Evolutionary conservation across 2,113 vertebrate genomes (phyloP).

Genomic region (Hydrochoerus hydrochaeris): DNA sequence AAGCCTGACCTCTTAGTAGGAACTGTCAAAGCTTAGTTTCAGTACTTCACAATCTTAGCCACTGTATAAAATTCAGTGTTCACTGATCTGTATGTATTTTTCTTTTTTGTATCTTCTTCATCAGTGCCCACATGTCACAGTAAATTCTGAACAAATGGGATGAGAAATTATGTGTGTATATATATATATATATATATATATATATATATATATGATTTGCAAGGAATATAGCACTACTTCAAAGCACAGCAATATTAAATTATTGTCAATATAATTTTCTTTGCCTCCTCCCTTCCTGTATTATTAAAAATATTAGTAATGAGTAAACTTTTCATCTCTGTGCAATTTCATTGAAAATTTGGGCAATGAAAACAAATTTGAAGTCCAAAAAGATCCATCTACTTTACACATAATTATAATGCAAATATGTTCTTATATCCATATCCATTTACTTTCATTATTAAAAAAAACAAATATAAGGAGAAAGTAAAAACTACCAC

Average conservation of each 20-base stretch:
- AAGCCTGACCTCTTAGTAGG: not conserved
- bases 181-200: too few species aligned
- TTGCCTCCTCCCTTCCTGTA: not conserved
- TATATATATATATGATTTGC: not conserved
- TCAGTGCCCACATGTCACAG: not conserved
- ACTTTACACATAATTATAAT: not conserved
- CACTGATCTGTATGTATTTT: not conserved
- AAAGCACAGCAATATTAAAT: not conserved
- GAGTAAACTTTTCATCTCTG: not conserved
- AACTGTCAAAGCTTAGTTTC: not conserved
- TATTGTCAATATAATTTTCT: not conserved
- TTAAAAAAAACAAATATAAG: not conserved
- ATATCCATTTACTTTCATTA: not conserved
- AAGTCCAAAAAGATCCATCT: not conserved
- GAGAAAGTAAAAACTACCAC: not conserved
- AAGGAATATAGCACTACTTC: not conserved
- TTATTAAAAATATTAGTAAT: not conserved
- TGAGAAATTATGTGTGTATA: not conserved
- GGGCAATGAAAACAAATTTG: conserved; percentile 16
- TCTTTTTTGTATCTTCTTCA: not conserved
- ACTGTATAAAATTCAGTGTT: not conserved
- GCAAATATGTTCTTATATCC: not conserved
- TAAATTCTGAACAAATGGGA: not conserved
- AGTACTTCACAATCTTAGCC: not conserved
- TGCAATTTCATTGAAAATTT: conserved; percentile 31